These are phyloP conservation scores for Helostoma temminkii DNA, from an alignment of 2,797 vertebrate species.

Conservation along the genomic window DNA sequence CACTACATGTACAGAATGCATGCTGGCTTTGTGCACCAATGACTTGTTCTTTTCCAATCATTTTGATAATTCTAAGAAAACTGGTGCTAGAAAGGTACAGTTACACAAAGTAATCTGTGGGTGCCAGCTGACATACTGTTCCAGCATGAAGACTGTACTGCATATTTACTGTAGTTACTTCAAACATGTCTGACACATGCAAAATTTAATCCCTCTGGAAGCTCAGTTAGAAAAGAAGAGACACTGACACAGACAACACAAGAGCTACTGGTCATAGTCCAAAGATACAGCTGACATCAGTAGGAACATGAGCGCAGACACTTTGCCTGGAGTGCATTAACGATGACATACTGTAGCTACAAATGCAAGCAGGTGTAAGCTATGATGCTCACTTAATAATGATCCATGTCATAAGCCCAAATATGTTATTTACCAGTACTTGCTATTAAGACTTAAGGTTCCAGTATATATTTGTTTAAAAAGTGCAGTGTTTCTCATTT, in stretches of 20 bases:
- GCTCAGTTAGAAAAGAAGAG: slow-evolving; percentile 3
- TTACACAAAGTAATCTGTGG: too few species aligned
- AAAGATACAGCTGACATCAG: slow-evolving; percentile 67
- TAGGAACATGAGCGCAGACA: slow-evolving; percentile 53
- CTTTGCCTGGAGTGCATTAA: slow-evolving; percentile 63
- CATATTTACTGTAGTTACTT: background rate
- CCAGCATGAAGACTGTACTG: background rate
- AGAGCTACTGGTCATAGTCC: slow-evolving; percentile 16
- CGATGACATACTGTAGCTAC: slow-evolving; percentile 58
- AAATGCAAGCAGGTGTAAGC: slow-evolving; percentile 65
- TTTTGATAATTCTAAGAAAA: background rate
- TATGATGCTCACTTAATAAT: slow-evolving; percentile 51
- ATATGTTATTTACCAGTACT: slow-evolving; percentile 42
- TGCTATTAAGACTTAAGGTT: slow-evolving; percentile 40
- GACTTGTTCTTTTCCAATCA: slow-evolving; percentile 2
- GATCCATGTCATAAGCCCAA: slow-evolving; percentile 53
- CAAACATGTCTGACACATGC: background rate
- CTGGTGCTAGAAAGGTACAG: background rate
- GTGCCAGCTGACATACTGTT: background rate
- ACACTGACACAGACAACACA: slow-evolving; percentile 18
- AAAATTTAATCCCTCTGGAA: slow-evolving; percentile 16
- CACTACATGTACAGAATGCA: background rate
- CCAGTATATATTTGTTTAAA: slow-evolving; percentile 37
- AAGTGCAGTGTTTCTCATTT: slow-evolving; percentile 9
- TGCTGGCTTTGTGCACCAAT: background rate